Base-by-base conservation (phyloP, 2,888 invertebrate species). In the Tetramorium bicarinatum region DNA sequence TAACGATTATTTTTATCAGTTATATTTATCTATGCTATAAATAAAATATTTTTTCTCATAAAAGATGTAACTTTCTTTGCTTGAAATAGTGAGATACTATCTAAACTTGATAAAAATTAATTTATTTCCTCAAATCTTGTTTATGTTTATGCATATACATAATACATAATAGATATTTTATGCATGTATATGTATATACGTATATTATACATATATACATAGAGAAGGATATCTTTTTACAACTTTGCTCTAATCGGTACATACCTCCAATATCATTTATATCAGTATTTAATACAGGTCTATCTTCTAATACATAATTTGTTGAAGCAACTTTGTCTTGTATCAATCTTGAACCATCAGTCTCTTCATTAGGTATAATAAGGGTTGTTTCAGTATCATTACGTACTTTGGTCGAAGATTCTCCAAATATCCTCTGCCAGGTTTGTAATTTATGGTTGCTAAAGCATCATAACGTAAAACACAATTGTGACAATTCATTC, bases 191-290 rank as follows among this genome's bases (percentile, higher is more conserved):
- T 4, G 0, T 34, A 34, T 34, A 34, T 34, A 34, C 0, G 0
- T 34, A 34, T 34, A 34, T 25, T 25, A 25, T 25, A 25, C 1
- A 25, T 25, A 25, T 25, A 25, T 25, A 25, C 1, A 25, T 25
- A 34, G 29, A 34, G 29, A 34, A 34, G 8, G 3, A 52, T 25
- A 56, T 4, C 29, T 34, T 34, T 29, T n/a, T 29, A 41, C 59
- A 18, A 21, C 2, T 34, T 54, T 21, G 25, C 29, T 47, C 15
- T 56, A 25, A 44, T 67, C n/a, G 49, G 54, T 59, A 80, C 71
- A 21, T 89, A 92, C 91, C 86, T 88, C 91, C 91, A 72, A 83
- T 66, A 72, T 92, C 91, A 38, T 86, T 59, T 13, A 41, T 49
- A 21, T 56, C 2, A 67, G 18, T 18, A 21, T 38, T n/a, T 49